Conservation (phyloP, 2,797 vertebrate genomes). For the Phylloscopus collybita region DNA sequence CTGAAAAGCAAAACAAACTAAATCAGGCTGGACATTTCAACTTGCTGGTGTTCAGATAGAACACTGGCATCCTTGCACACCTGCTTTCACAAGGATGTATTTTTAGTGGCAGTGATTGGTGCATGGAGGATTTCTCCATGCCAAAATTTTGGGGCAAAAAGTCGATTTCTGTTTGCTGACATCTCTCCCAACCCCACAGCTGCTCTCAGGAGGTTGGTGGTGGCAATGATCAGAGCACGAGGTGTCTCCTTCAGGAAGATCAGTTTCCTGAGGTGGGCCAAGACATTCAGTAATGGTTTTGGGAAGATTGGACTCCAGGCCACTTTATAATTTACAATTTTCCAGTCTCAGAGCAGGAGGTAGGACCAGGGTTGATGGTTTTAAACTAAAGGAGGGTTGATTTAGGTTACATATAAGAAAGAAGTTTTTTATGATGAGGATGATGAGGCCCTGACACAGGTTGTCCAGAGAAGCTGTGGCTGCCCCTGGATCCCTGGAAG, state of each 20-base stretch:
- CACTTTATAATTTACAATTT: not conserved
- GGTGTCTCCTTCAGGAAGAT: not conserved
- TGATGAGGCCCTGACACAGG: not conserved
- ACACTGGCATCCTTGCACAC: not conserved
- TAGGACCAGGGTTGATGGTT: not conserved
- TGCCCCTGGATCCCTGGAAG: not conserved
- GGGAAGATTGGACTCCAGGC: not conserved
- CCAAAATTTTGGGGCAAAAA: fast-evolving
- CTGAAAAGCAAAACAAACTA: not conserved
- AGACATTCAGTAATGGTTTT: not conserved
- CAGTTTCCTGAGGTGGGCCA: not conserved
- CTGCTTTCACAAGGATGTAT: fast-evolving
- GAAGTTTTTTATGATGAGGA: not conserved
- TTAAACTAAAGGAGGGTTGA: not conserved
- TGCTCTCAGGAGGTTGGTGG: not conserved
- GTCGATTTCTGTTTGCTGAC: not conserved
- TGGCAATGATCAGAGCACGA: not conserved
- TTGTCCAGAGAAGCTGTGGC: not conserved
- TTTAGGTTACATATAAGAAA: not conserved
- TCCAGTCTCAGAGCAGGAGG: not conserved
- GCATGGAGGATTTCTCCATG: not conserved
- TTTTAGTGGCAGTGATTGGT: not conserved
- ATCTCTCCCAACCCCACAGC: not conserved
- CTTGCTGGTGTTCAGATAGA: not conserved
- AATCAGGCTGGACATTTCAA: not conserved